These are phyloP conservation scores for Hoplodrina ambigua DNA, from an alignment of 2,888 invertebrate genomes.

Conservation along the genomic window DNA sequence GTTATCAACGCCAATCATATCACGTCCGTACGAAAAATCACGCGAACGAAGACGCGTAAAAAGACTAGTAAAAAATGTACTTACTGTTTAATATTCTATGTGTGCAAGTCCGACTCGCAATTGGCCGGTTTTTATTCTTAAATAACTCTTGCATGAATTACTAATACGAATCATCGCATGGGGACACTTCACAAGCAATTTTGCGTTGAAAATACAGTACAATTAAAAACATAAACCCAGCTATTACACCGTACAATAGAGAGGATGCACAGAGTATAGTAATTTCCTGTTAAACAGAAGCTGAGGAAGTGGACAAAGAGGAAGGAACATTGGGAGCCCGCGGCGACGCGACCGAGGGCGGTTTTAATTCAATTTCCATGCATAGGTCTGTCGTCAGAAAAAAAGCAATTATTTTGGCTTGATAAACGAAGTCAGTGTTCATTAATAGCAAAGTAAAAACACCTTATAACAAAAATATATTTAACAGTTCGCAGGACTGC, in stretches of 20 bases:
- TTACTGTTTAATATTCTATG: too few relatives aligned
- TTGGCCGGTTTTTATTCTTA: too few relatives aligned
- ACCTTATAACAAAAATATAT: not conserved
- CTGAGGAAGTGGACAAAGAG: constrained; percentile 9
- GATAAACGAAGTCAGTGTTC: not conserved
- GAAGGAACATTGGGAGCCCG: constrained; percentile 24
- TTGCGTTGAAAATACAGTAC: not conserved
- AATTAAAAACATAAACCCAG: not conserved
- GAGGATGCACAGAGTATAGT: constrained; percentile 20
- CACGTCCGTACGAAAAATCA: too few relatives aligned
- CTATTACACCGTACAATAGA: not conserved
- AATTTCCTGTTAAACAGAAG: constrained; percentile 47
- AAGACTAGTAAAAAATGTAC: too few relatives aligned
- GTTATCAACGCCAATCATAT: too few relatives aligned
- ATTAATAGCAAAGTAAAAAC: not conserved
- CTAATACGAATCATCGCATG: too few relatives aligned
- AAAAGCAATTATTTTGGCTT: not conserved
- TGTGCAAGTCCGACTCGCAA: too few relatives aligned
- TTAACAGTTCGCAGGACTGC: too few relatives aligned
- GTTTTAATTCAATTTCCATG: constrained; percentile 32
- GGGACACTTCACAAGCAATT: not conserved
- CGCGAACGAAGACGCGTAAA: too few relatives aligned
- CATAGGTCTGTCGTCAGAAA: not conserved
- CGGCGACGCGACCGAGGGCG: constrained; percentile 9
- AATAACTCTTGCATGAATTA: too few relatives aligned